A percentile compares a stretch with the other conserved stretches of the same genome.
These are phyloP conservation scores for Anabacerthia variegaticeps DNA, from an alignment of 2,797 vertebrate species.

Conservation along the genomic window DNA sequence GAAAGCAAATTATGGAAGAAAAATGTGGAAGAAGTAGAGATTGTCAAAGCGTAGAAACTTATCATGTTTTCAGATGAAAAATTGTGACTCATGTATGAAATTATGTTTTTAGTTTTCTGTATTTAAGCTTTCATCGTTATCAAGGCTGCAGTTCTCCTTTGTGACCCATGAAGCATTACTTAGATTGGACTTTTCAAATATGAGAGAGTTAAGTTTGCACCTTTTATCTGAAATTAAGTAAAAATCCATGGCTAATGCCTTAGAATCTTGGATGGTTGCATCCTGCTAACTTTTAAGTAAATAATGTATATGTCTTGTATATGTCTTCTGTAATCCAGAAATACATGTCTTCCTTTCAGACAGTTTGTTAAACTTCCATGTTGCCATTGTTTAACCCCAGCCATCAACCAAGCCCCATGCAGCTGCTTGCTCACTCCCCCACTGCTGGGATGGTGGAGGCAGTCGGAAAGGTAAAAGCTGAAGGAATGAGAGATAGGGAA, in stretches of 20 bases:
- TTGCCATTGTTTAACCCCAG: background rate
- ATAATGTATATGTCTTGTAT: rapidly evolving
- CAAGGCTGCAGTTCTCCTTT: background rate
- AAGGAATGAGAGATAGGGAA: background rate
- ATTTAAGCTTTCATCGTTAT: background rate
- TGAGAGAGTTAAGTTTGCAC: background rate
- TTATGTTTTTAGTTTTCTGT: background rate
- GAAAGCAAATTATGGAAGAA: background rate
- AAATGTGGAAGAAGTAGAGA: background rate
- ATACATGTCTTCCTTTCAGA: background rate
- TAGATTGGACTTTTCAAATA: background rate
- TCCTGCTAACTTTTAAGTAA: background rate
- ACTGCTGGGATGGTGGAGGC: background rate
- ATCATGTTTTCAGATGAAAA: background rate
- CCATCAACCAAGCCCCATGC: background rate
- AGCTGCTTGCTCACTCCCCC: background rate
- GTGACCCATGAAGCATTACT: background rate
- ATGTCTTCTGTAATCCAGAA: background rate
- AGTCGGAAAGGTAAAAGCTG: background rate
- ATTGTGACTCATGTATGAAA: background rate
- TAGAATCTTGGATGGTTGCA: background rate
- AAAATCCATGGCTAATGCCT: background rate
- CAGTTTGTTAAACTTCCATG: background rate
- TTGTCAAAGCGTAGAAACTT: background rate
- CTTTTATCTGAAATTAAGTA: background rate